Evolutionary conservation across 1,140 invertebrate genomes (phyloP).

Genomic region (Globodera rostochiensis): DNA sequence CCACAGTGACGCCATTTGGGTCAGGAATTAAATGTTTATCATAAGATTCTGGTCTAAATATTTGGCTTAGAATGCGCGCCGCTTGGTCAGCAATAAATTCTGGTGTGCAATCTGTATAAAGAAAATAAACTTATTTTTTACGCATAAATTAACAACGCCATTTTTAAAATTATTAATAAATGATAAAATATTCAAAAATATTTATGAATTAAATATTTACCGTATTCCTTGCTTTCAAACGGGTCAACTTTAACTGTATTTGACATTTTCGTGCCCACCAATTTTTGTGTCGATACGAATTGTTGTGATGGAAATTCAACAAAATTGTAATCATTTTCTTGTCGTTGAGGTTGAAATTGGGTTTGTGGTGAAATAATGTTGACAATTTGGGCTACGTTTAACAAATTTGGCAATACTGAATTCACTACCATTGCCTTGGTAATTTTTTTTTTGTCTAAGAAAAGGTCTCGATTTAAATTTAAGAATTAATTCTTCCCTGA

Average conservation of each 20-base stretch:
- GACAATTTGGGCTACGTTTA: slow-evolving; percentile 48
- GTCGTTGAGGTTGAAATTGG: background rate
- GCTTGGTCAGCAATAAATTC: slow-evolving; percentile 19
- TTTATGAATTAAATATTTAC: slow-evolving; percentile 20
- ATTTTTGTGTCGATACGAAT: background rate
- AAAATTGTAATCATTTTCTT: background rate
- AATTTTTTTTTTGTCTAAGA: too few relatives aligned
- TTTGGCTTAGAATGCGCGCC: slow-evolving; percentile 12
- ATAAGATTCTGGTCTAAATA: slow-evolving; percentile 13
- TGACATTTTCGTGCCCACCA: background rate
- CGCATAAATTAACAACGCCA: too few relatives aligned
- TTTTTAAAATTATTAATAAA: slow-evolving; percentile 21
- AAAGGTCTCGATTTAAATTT: too few relatives aligned
- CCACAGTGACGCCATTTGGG: slow-evolving; percentile 45
- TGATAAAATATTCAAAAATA: slow-evolving; percentile 13
- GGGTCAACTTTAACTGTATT: background rate
- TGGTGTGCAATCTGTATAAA: background rate
- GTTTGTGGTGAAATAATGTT: slow-evolving; percentile 30
- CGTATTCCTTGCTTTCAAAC: background rate
- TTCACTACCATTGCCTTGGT: slow-evolving; percentile 40
- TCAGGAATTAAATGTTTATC: slow-evolving; percentile 37
- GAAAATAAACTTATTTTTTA: background rate
- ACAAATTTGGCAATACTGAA: slow-evolving; percentile 42
- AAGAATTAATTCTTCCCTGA: too few relatives aligned
- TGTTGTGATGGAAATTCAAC: background rate